A percentile compares a stretch with the other conserved stretches of the same genome.
Conservation (phyloP, 2,888 invertebrate genomes). For the Macaria liturata region DNA sequence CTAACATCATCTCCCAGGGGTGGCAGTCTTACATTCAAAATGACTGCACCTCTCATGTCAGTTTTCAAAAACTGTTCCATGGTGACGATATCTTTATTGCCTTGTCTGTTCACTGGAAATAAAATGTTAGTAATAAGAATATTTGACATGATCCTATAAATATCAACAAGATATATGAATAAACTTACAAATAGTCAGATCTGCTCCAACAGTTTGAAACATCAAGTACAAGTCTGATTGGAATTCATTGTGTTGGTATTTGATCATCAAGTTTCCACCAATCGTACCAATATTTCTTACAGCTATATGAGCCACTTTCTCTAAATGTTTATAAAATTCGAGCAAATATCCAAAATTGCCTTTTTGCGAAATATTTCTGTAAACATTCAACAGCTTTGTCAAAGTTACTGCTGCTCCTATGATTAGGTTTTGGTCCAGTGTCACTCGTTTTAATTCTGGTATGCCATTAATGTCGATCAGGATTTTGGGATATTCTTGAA, state of each 20-base stretch:
- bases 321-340: conserved; percentile 84
- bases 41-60: conserved; percentile 40
- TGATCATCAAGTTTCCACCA: conserved; percentile 88
- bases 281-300: conserved; percentile 87
- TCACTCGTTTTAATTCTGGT: conserved; percentile 74
- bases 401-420: conserved; percentile 84
- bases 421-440: conserved; percentile 64
- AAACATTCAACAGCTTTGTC: conserved; percentile 73
- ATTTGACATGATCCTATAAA: too few relatives aligned
- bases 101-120: conserved; percentile 44
- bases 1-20: conserved; percentile 68
- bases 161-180: too few relatives aligned
- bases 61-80: conserved; percentile 63
- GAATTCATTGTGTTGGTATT: conserved; percentile 85
- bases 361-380: conserved; percentile 49
- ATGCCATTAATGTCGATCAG: conserved; percentile 85
- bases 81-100: conserved; percentile 40
- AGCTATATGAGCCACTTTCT: conserved; percentile 86
- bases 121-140: too few relatives aligned
- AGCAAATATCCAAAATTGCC: conserved; percentile 82
- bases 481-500: conserved; percentile 55
- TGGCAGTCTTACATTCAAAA: conserved; percentile 55
- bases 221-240: conserved; percentile 86
- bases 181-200: conserved; percentile 48
- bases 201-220: conserved; percentile 56